Evolutionary conservation across 2,888 invertebrate species (phyloP).

Genomic region (Pomacea canaliculata): DNA sequence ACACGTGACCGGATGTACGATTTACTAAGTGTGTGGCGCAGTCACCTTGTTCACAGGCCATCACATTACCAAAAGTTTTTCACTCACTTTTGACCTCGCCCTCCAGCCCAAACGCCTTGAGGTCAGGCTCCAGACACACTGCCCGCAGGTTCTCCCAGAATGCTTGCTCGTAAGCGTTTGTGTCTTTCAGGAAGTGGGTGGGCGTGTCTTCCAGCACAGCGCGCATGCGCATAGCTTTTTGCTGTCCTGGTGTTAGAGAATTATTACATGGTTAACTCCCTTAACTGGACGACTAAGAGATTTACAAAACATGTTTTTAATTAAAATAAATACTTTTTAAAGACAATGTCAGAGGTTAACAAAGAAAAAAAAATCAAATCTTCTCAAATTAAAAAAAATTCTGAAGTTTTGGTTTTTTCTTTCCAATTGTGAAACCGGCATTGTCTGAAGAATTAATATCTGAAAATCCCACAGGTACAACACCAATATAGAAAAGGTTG

Average conservation of each 20-base stretch:
- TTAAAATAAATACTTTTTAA: not conserved
- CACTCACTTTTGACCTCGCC: slow-evolving; percentile 56
- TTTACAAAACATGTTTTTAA: not conserved
- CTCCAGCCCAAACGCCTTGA: slow-evolving; percentile 57
- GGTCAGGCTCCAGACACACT: slow-evolving; percentile 51
- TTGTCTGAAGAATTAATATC: no score
- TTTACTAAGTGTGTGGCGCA: no score
- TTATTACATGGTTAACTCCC: not conserved
- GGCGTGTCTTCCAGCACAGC: slow-evolving; percentile 40
- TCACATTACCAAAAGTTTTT: no score
- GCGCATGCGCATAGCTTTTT: slow-evolving; percentile 39
- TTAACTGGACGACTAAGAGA: not conserved
- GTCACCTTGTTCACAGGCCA: no score
- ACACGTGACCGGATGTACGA: no score
- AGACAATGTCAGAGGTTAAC: not conserved
- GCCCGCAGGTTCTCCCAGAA: slow-evolving; percentile 53
- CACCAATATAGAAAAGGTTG: no score
- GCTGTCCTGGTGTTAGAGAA: slow-evolving; percentile 37
- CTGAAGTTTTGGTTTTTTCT: no score
- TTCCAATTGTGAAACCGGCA: no score
- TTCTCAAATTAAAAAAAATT: no score
- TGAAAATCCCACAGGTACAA: no score
- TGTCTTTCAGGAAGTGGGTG: slow-evolving; percentile 36
- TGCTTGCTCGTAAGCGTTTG: slow-evolving; percentile 46
- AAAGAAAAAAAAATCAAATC: not conserved